Evolutionary conservation across 2,888 invertebrate species (phyloP).

Genomic region (Anorthoa munda): DNA sequence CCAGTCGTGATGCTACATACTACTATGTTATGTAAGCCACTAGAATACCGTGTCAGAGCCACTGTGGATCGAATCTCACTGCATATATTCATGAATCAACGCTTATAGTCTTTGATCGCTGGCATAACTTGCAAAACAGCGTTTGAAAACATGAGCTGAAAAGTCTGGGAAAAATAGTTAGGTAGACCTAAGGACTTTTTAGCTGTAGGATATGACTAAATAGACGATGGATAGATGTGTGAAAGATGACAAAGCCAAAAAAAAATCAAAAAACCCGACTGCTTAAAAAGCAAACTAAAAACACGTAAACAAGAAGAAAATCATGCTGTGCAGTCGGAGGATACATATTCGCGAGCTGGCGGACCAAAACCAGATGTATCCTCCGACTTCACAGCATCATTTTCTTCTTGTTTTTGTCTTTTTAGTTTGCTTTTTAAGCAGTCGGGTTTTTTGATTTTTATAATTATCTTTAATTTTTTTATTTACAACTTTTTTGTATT

Average conservation of each 20-base stretch:
- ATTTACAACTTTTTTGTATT: too few species aligned
- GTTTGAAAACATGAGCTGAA: conserved; percentile 15
- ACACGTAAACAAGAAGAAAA: too few species aligned
- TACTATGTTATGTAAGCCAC: conserved; percentile 5
- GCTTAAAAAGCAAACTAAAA: too few species aligned
- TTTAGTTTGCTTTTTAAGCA: too few species aligned
- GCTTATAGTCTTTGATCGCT: conserved; percentile 46
- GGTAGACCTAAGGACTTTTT: background rate
- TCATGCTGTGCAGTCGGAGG: too few species aligned
- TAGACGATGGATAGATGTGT: background rate
- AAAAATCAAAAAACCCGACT: too few species aligned
- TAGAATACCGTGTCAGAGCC: conserved; percentile 18
- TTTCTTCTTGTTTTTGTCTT: too few species aligned
- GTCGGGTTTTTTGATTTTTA: too few species aligned
- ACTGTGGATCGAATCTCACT: conserved; percentile 25
- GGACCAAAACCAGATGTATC: too few species aligned
- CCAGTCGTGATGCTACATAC: background rate
- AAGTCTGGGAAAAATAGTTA: background rate
- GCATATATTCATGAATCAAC: conserved; percentile 52
- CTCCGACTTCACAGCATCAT: too few species aligned
- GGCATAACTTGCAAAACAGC: conserved; percentile 27
- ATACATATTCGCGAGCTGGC: too few species aligned
- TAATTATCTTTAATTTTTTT: too few species aligned
- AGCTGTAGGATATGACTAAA: background rate
- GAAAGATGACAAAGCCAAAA: background rate